Percentiles rank a stretch among this genome's conserved stretches.
These are phyloP conservation scores for Cepaea hortensis DNA, from an alignment of 2,888 invertebrate genomes.

Conservation along the genomic window DNA sequence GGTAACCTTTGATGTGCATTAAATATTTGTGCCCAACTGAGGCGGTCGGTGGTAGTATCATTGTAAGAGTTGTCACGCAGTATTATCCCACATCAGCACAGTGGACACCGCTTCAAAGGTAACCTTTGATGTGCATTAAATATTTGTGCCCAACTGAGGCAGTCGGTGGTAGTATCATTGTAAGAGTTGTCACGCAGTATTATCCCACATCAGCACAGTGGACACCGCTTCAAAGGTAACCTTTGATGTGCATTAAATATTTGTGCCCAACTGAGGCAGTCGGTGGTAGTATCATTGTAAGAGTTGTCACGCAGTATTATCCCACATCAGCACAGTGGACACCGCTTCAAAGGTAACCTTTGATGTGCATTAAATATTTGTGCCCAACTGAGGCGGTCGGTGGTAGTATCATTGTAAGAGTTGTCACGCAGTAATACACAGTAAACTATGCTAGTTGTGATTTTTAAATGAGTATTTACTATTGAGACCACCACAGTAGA, in stretches of 20 bases:
- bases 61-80: conserved; percentile 52
- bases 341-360: conserved; percentile 10
- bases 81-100: conserved; percentile 71
- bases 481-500: no score
- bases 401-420: no score
- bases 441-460: no score
- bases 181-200: conserved; percentile 57
- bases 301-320: conserved; percentile 64
- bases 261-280: no score
- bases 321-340: conserved; percentile 66
- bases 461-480: no score
- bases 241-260: background rate
- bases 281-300: no score
- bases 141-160: no score
- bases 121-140: background rate
- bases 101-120: conserved; percentile 47
- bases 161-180: no score
- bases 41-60: no score
- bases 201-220: conserved; percentile 70
- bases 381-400: no score
- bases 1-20: background rate
- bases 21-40: no score
- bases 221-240: conserved; percentile 26
- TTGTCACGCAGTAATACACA: no score
- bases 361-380: background rate